phyloP scores from a whole-genome alignment of 2,888 invertebrate species.

The Stictocephala bisonia region DNA sequence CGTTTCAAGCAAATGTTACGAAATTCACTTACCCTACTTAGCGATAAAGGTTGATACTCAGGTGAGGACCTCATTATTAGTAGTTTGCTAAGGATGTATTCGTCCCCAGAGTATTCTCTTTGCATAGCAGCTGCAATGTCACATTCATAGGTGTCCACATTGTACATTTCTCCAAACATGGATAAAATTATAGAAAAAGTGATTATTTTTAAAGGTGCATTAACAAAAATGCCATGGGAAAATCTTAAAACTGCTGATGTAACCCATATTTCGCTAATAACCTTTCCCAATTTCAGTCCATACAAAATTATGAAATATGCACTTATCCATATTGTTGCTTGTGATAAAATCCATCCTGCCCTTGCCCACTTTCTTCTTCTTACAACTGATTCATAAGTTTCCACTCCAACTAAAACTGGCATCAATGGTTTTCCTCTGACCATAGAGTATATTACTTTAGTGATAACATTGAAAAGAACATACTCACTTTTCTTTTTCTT shows the following conservation, averaged over 20 bases:
- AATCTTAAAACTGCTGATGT: slow-evolving; percentile 33
- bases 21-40: not conserved
- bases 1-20: not conserved
- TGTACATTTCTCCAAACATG: slow-evolving; percentile 14
- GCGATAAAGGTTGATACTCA: not conserved
- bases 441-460: not conserved
- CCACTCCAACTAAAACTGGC: slow-evolving; percentile 11
- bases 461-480: not conserved
- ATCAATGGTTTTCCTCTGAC: slow-evolving; percentile 33
- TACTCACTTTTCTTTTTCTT: not conserved
- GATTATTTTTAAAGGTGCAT: slow-evolving; percentile 42
- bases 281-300: slow-evolving; percentile 49
- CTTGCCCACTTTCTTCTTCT: slow-evolving; percentile 10
- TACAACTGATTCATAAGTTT: slow-evolving; percentile 5
- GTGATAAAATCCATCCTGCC: slow-evolving; percentile 27
- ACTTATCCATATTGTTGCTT: slow-evolving; percentile 28
- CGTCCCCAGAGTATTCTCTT: not conserved
- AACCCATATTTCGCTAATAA: slow-evolving; percentile 45
- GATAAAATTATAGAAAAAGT: slow-evolving; percentile 1
- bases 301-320: slow-evolving; percentile 46
- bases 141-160: not conserved
- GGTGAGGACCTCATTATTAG: not conserved
- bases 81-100: not conserved
- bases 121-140: not conserved
- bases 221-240: slow-evolving; percentile 31